phyloP scores from a whole-genome alignment of 2,888 invertebrate genomes.

The Catocala nupta region DNA sequence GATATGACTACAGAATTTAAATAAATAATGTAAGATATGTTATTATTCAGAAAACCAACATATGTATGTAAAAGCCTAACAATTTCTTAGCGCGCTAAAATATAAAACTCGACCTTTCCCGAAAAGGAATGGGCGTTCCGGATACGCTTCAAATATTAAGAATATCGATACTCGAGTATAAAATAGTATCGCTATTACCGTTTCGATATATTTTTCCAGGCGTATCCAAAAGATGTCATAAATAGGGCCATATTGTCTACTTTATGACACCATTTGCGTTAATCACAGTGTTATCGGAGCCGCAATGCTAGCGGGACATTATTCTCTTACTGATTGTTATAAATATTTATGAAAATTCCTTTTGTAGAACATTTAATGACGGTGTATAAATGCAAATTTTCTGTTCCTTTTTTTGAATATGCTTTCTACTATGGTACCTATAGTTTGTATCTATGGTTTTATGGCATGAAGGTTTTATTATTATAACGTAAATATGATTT shows the following conservation, averaged over 20 bases:
- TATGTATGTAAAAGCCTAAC: too few species aligned
- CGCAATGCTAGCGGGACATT: slow-evolving; percentile 18
- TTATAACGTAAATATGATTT: too few species aligned
- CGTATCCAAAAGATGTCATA: slow-evolving; percentile 32
- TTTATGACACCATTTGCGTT: slow-evolving; percentile 56
- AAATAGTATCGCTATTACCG: slow-evolving; percentile 6
- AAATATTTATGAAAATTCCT: slow-evolving; percentile 18
- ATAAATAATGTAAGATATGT: too few species aligned
- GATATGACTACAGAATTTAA: too few species aligned
- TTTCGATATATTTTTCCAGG: slow-evolving; percentile 25
- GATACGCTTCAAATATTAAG: slow-evolving; percentile 9
- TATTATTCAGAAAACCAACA: too few species aligned
- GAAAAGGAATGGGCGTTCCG: slow-evolving; percentile 12
- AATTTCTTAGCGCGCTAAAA: too few species aligned
- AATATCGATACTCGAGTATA: slow-evolving; percentile 10
- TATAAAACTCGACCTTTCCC: background rate
- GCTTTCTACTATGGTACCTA: too few species aligned
- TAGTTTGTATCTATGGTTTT: too few species aligned
- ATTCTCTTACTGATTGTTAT: slow-evolving; percentile 21
- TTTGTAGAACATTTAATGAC: slow-evolving; percentile 1
- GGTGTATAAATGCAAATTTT: too few species aligned
- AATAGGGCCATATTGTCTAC: slow-evolving; percentile 46
- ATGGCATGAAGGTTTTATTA: too few species aligned
- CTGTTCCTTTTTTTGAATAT: too few species aligned
- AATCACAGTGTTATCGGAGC: slow-evolving; percentile 47